Evolutionary conservation across 2,113 vertebrate genomes (phyloP), one percentile per base, ranked within the genome.

Genomic region (Protomyctophum bolini): DNA sequence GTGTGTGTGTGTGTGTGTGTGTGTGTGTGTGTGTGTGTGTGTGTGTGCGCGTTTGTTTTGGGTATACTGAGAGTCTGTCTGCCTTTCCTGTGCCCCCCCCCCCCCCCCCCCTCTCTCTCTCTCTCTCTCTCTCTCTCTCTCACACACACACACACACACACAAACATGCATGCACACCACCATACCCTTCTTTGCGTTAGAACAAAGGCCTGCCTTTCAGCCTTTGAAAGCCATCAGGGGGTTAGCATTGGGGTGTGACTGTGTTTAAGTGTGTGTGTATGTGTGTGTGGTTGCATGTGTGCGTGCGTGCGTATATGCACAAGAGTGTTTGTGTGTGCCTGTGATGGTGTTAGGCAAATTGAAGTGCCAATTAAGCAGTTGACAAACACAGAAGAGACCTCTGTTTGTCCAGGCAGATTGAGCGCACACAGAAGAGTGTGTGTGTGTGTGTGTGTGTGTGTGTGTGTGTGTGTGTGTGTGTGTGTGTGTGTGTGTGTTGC

Each of bases 141-240:
- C 12, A 64, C 46, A 71, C 47, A 51, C 50, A 50, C 46, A 66
- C 51, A 56, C 50, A 54, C 65, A 61, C 48, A 58, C 41, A 46
- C 7, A 58, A 54, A 58, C 54, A 63, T 28, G 50, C 57, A 69
- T 51, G 56, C 47, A 65, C 46, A 67, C 56, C 29, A 58, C 62
- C 51, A 75, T 48, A 6, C 72, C 47, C 28, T 55, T 15, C 65
- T 54, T 4, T 54, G 59, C 15, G 58, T 67, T 12, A 50, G 64
- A 85, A 73, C 76, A 83, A 87, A 77, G 74, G 3, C 10, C 49
- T 56, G 66, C 65, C 58, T 77, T 72, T 64, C 58, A 71, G 29
- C 45, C 63, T 68, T 47, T 63, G 47, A 76, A 70, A 70, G 59
- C 54, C 68, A 68, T 63, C 59, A 46, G 45, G 60, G 58, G 52